These are phyloP conservation scores for Ibycter americanus DNA, from an alignment of 2,797 vertebrate genomes.

Conservation along the genomic window DNA sequence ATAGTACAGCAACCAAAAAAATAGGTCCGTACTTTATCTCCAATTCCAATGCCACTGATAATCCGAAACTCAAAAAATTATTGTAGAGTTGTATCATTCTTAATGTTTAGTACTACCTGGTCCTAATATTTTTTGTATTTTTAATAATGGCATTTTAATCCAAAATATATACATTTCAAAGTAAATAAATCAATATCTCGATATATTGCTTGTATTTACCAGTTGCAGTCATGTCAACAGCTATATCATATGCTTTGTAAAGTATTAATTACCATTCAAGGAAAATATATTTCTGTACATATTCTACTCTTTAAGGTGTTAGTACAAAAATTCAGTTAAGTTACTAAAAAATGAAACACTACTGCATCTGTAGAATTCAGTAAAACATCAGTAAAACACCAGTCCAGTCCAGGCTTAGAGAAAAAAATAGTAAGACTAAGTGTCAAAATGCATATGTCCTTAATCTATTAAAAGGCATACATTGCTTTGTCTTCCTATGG, in stretches of 20 bases:
- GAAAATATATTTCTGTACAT: background rate
- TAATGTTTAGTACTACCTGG: background rate
- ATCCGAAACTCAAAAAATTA: background rate
- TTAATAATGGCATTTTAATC: background rate
- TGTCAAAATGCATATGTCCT: background rate
- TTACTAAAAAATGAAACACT: background rate
- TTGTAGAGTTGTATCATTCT: accelerated
- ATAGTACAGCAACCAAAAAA: background rate
- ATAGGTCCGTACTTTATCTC: accelerated
- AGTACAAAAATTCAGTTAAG: background rate
- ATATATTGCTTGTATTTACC: background rate
- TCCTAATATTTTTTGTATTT: background rate
- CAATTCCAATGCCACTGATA: background rate
- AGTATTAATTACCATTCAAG: background rate
- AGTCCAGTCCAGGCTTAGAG: background rate
- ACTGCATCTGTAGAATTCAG: background rate
- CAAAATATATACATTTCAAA: background rate
- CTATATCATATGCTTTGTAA: background rate
- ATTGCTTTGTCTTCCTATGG: background rate
- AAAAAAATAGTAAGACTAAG: background rate
- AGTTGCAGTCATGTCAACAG: background rate
- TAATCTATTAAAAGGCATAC: background rate
- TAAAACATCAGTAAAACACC: background rate
- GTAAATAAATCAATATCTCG: background rate
- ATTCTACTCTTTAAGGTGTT: background rate